Base-by-base conservation (phyloP, 2,888 invertebrate species). In the Galeopsomyia nigrocyanea region DNA sequence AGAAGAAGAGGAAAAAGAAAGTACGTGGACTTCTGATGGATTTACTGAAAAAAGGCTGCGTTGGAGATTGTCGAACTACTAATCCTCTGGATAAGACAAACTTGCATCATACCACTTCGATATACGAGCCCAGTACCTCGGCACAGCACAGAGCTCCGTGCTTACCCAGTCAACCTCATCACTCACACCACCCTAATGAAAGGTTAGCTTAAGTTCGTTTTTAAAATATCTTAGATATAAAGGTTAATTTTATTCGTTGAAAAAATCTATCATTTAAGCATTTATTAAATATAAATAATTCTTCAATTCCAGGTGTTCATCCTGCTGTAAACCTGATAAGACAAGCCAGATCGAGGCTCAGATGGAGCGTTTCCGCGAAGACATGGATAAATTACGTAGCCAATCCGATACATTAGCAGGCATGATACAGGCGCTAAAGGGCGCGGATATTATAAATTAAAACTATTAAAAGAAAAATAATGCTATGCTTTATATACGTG, bases 11-110 rank as follows among this genome's bases (percentile, higher is more conserved):
- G 10, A 39, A 39, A 39, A 39, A 39, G 39, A 81, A 73, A 55
- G 83, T 85, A 0, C 78, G 84, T 67, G 82, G 81, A 6, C 78
- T 85, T 31, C 75, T 86, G 39, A 78, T 83, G 76, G 84, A 85
- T 67, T 76, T 86, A 61, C 67, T 86, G 49, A 82, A 13, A 39
- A 80, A 75, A 74, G 81, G 84, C 21, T 85, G 85, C 46, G 39
- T 39, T 10, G 80, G 84, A 57, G 85, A 83, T 71, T 82, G 82
- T 74, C 79, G 80, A 62, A 79, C 77, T 56, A 55, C 79, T 13
- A 80, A 73, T 65, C 55, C 73, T 61, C 61, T 75, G 21, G 76
- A 74, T 61, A 72, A 68, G 17, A 47, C 73, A 5, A 56, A 51
- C 56, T 10, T 64, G 5, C 60, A 16, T 3, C 64, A 62, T 1